A percentile compares a stretch with the other conserved stretches of the same genome.
Conservation (phyloP, 2,113 vertebrate species). For the Athene cunicularia region DNA sequence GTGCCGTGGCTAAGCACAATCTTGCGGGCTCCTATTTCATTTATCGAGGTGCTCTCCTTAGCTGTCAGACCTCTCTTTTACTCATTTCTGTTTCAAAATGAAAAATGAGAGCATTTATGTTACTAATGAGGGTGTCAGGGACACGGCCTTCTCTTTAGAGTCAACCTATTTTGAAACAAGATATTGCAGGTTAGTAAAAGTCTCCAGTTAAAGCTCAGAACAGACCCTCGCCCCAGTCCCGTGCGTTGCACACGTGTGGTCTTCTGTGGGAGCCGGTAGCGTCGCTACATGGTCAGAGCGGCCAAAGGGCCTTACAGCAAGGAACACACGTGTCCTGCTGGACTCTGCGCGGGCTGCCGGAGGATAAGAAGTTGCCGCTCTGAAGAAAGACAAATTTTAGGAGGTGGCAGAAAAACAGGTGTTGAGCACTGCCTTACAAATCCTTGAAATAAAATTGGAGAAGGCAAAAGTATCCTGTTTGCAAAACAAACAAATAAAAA, state of each 20-base stretch:
- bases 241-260: rapidly evolving
- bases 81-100: rapidly evolving
- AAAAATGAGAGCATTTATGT: rapidly evolving
- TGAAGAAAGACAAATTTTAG: not conserved
- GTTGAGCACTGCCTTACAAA: not conserved
- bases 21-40: rapidly evolving
- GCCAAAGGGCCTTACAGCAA: not conserved
- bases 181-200: not conserved
- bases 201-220: not conserved
- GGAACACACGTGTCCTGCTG: rapidly evolving
- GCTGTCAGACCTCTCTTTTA: not conserved
- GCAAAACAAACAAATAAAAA: not conserved
- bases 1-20: not conserved
- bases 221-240: not conserved
- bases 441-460: not conserved
- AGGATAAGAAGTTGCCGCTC: not conserved
- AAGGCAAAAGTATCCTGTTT: not conserved
- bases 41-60: rapidly evolving
- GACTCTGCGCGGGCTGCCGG: not conserved
- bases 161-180: not conserved
- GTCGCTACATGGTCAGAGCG: not conserved
- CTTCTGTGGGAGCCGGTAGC: not conserved
- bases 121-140: not conserved
- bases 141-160: rapidly evolving
- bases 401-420: not conserved